These are phyloP conservation scores for Centroberyx gerrardi DNA, from an alignment of 2,797 vertebrate species.

Conservation along the genomic window DNA sequence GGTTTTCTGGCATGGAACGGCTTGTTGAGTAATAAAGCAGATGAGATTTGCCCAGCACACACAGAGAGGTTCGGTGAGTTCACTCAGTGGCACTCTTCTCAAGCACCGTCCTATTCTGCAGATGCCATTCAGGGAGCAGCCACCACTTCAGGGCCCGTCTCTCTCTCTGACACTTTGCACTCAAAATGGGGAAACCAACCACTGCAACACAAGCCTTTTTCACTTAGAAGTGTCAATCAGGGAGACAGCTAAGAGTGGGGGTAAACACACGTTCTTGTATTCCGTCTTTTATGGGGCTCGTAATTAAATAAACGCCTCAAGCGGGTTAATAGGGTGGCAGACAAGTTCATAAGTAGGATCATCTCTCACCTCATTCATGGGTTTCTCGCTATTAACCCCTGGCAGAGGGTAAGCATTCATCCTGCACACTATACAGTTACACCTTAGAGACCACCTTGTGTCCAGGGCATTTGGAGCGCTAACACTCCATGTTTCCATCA, in stretches of 20 bases:
- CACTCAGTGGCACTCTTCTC: slow-evolving; percentile 22
- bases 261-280: slow-evolving; percentile 30
- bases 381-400: slow-evolving; percentile 20
- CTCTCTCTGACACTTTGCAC: slow-evolving; percentile 42
- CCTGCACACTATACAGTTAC: slow-evolving; percentile 2
- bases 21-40: neutral
- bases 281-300: neutral
- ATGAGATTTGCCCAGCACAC: slow-evolving; percentile 21
- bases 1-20: slow-evolving; percentile 6
- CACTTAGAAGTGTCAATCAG: slow-evolving; percentile 59
- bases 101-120: slow-evolving; percentile 32
- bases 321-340: neutral
- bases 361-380: slow-evolving; percentile 13
- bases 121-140: slow-evolving; percentile 49
- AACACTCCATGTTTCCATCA: slow-evolving; percentile 10
- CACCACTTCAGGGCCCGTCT: slow-evolving; percentile 48
- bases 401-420: slow-evolving; percentile 23
- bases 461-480: slow-evolving; percentile 14
- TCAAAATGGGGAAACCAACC: slow-evolving; percentile 57
- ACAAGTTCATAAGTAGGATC: neutral
- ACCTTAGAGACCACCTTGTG: neutral
- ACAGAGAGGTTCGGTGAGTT: slow-evolving; percentile 45
- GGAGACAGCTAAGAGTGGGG: slow-evolving; percentile 15
- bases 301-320: neutral
- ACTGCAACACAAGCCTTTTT: slow-evolving; percentile 41